phyloP scores from a whole-genome alignment of 1,140 invertebrate genomes.

The Elymnias hypermnestra region DNA sequence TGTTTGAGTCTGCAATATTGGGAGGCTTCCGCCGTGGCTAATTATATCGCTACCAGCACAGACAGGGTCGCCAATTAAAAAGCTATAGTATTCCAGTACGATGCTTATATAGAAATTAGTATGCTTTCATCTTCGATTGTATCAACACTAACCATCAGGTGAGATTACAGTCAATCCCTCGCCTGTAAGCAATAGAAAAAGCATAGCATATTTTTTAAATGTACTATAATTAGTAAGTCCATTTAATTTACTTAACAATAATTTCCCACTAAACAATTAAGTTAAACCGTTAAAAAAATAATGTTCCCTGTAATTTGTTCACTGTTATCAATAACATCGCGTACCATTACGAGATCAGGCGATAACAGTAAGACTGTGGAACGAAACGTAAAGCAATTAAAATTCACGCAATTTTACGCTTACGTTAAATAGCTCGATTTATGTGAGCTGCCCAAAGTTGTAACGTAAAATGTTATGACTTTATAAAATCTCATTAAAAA shows the following conservation, averaged over 20 bases:
- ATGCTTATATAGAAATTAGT: no score
- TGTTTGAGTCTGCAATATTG: no score
- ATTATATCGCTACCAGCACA: no score
- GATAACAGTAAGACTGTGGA: conserved; percentile 28
- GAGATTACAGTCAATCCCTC: no score
- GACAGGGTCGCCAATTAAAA: no score
- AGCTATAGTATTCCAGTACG: no score
- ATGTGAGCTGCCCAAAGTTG: conserved; percentile 16
- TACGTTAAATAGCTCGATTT: conserved; percentile 29
- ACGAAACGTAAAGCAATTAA: conserved; percentile 31
- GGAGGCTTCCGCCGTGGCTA: no score
- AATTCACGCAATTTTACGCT: conserved; percentile 35
- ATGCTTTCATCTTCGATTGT: no score
- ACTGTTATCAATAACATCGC: conserved; percentile 32
- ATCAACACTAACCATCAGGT: no score
- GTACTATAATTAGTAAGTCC: no score
- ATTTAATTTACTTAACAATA: background rate
- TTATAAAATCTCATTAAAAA: conserved; percentile 1
- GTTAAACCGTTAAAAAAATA: conserved; percentile 9
- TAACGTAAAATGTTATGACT: conserved; percentile 8
- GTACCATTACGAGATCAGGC: conserved; percentile 28
- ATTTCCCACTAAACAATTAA: background rate
- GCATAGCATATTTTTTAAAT: no score
- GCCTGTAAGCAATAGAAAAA: no score
- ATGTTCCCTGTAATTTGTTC: conserved; percentile 26